phyloP scores from a whole-genome alignment of 2,113 vertebrate species.

The Oophaga pumilio region DNA sequence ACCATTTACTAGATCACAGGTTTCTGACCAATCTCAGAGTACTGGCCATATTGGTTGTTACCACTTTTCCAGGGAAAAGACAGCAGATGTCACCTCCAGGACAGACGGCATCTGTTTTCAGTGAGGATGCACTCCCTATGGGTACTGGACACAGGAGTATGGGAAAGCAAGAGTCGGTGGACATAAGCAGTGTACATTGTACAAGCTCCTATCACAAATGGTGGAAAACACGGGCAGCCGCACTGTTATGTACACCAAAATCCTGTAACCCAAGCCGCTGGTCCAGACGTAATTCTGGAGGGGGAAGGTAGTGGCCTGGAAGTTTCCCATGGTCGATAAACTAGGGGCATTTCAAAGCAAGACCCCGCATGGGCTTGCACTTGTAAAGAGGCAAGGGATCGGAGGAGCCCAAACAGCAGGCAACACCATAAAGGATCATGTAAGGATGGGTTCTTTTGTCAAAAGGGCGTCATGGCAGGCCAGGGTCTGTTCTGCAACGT shows the following conservation, averaged over 20 bases:
- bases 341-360: conserved; percentile 13
- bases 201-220: background rate
- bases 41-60: too few relatives aligned
- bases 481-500: background rate
- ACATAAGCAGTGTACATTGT: too few relatives aligned
- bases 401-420: too few relatives aligned
- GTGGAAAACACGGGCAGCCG: background rate
- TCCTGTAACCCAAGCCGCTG: background rate
- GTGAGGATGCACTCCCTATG: too few relatives aligned
- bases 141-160: background rate
- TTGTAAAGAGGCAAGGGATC: too few relatives aligned
- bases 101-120: too few relatives aligned
- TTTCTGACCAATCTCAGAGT: too few relatives aligned
- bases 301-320: too few relatives aligned
- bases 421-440: background rate
- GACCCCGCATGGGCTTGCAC: background rate
- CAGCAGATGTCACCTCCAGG: too few relatives aligned
- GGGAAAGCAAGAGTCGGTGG: background rate
- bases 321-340: background rate
- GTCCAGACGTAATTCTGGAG: background rate
- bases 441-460: background rate
- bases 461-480: background rate
- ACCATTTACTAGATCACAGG: too few relatives aligned
- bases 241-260: background rate
- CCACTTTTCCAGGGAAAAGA: too few relatives aligned